Percentiles rank a stretch among this genome's conserved stretches.
Conservation (phyloP, 2,888 invertebrate genomes). For the Andricus quercusramuli region DNA sequence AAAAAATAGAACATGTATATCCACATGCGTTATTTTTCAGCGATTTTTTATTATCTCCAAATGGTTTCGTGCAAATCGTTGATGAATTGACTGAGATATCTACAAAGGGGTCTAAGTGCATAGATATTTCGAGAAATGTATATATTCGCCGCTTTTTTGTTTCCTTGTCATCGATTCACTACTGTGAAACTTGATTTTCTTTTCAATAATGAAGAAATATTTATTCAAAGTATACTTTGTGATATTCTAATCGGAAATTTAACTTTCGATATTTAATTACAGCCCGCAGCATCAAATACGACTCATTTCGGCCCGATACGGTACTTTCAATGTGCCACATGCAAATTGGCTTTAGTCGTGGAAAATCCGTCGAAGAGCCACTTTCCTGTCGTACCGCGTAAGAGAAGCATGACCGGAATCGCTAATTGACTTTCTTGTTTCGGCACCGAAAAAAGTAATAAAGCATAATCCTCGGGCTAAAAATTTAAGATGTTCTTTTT, state of each 20-base stretch:
- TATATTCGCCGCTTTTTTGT: too few relatives aligned
- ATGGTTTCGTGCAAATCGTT: too few relatives aligned
- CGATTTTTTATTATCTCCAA: too few relatives aligned
- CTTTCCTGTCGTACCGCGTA: conserved; percentile 1
- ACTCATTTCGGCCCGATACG: conserved; percentile 12
- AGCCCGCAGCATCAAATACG: conserved; percentile 20
- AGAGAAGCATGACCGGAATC: conserved; percentile 12
- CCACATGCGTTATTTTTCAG: too few relatives aligned
- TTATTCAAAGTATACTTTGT: neutral
- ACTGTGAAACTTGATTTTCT: too few relatives aligned
- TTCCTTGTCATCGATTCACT: too few relatives aligned
- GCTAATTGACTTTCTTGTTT: conserved; percentile 16
- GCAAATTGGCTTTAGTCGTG: conserved; percentile 26
- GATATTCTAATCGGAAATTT: neutral
- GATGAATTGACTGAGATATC: too few relatives aligned
- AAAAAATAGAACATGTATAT: too few relatives aligned
- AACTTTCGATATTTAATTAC: conserved; percentile 21
- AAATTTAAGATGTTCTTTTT: neutral
- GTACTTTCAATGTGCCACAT: conserved; percentile 24
- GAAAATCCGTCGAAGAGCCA: conserved; percentile 19
- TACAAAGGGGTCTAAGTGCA: too few relatives aligned
- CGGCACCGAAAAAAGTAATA: neutral
- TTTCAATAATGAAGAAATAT: neutral
- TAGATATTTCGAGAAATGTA: too few relatives aligned
- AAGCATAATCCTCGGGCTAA: neutral